These are phyloP conservation scores for Hepsetus odoe DNA, from an alignment of 2,113 vertebrate species.

Conservation along the genomic window DNA sequence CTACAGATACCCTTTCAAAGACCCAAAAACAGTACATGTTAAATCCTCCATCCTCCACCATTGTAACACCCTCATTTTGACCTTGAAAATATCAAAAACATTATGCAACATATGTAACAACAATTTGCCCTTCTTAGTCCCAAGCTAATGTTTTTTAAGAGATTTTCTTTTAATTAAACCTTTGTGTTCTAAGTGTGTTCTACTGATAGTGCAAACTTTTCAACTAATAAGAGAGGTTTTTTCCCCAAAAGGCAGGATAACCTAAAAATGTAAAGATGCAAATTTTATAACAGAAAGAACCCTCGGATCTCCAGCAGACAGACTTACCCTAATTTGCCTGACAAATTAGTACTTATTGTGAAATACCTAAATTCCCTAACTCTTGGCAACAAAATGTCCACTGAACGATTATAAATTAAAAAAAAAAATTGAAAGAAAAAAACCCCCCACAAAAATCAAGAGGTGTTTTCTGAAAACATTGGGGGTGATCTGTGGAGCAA, in stretches of 20 bases:
- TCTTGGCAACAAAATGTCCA: not conserved
- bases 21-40: slow-evolving; percentile 42
- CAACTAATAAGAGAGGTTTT: too few species aligned
- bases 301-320: too few species aligned
- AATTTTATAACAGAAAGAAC: too few species aligned
- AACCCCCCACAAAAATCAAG: not conserved
- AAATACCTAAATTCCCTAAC: not conserved
- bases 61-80: not conserved
- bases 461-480: not conserved
- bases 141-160: not conserved
- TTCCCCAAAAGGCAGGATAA: too few species aligned
- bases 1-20: slow-evolving; percentile 64
- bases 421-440: not conserved
- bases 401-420: not conserved
- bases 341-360: not conserved
- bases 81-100: not conserved
- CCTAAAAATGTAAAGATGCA: too few species aligned
- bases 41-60: not conserved
- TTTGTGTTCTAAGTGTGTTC: not conserved
- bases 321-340: too few species aligned
- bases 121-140: not conserved
- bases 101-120: not conserved
- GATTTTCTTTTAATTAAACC: not conserved
- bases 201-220: not conserved
- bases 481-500: slow-evolving; percentile 5